Percentiles rank a stretch among this genome's conserved stretches.
These are phyloP conservation scores for Emesis furor DNA, from an alignment of 2,888 invertebrate species.

Conservation along the genomic window DNA sequence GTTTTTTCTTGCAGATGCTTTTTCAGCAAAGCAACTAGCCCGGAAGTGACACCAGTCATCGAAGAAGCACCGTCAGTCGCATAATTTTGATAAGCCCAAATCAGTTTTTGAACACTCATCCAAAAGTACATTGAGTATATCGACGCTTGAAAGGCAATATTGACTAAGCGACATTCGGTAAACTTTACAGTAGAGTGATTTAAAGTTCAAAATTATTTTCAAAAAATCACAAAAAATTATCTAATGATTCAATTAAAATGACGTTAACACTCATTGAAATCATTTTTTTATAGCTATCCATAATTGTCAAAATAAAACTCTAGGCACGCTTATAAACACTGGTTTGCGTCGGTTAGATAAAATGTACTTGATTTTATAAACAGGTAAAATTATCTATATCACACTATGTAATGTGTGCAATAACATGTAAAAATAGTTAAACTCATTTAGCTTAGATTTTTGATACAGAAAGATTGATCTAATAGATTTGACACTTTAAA, in stretches of 20 bases:
- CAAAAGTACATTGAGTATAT: slow-evolving; percentile 48
- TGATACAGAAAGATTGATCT: too few relatives aligned
- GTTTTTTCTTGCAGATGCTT: slow-evolving; percentile 64
- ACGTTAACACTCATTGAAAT: too few relatives aligned
- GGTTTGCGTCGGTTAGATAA: not conserved
- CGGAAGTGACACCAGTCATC: slow-evolving; percentile 67
- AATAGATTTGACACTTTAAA: too few relatives aligned
- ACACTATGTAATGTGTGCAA: not conserved
- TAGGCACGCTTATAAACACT: not conserved
- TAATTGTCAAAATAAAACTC: not conserved
- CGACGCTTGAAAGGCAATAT: too few relatives aligned
- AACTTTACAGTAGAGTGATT: too few relatives aligned
- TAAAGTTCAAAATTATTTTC: too few relatives aligned
- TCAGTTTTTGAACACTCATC: slow-evolving; percentile 57
- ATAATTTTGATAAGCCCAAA: slow-evolving; percentile 57
- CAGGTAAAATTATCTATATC: slow-evolving; percentile 3
- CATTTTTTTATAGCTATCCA: too few relatives aligned
- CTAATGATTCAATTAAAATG: too few relatives aligned
- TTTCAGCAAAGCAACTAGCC: slow-evolving; percentile 68
- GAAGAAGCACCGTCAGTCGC: slow-evolving; percentile 68
- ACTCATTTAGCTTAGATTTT: too few relatives aligned
- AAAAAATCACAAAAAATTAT: too few relatives aligned
- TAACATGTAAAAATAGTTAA: not conserved
- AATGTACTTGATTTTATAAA: not conserved
- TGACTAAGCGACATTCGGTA: too few relatives aligned